phyloP scores from a whole-genome alignment of 2,888 invertebrate genomes.

The Diadegma fenestrale region DNA sequence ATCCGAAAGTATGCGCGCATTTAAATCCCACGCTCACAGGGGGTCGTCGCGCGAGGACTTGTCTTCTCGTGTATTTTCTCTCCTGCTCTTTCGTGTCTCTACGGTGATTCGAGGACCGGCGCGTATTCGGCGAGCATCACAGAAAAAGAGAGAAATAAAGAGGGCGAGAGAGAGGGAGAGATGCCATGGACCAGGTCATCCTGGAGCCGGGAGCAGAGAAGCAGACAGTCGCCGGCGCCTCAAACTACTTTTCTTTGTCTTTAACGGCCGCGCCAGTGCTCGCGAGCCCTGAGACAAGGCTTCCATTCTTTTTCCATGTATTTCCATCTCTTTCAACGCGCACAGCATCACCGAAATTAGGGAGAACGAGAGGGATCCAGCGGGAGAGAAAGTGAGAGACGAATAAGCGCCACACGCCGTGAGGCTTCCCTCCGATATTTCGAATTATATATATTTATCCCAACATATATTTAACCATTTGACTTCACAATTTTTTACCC shows the following conservation, averaged over 20 bases:
- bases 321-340: constrained; percentile 14
- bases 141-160: constrained; percentile 27
- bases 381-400: constrained; percentile 13
- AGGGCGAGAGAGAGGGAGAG: constrained; percentile 21
- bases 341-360: constrained; percentile 30
- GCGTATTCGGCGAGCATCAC: constrained; percentile 51
- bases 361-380: not conserved
- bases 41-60: constrained; percentile 70
- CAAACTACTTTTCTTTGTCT: constrained; percentile 78
- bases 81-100: constrained; percentile 33
- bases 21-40: constrained; percentile 73
- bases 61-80: constrained; percentile 28
- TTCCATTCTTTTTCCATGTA: constrained; percentile 63
- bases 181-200: constrained; percentile 57
- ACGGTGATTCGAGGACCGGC: constrained; percentile 62
- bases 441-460: constrained; percentile 47
- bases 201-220: constrained; percentile 69
- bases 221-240: constrained; percentile 77
- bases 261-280: constrained; percentile 69
- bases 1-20: constrained; percentile 51
- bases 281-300: constrained; percentile 52
- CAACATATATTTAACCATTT: constrained; percentile 28
- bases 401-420: constrained; percentile 54
- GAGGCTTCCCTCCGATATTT: constrained; percentile 41
- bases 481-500: not conserved